Conservation (phyloP, 2,797 vertebrate genomes). For the Gambelia wislizenii region DNA sequence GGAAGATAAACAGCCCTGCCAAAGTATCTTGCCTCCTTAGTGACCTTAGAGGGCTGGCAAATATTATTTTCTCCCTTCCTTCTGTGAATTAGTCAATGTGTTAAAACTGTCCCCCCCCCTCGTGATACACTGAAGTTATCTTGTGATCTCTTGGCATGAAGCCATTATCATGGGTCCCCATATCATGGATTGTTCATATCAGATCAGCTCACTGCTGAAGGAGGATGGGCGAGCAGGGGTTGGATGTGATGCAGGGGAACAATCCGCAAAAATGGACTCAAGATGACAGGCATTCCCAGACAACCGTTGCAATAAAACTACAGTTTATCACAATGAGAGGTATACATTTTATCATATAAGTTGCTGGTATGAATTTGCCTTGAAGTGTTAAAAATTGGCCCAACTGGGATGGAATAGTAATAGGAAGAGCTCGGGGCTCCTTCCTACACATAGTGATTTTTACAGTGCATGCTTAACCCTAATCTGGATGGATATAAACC, state of each 20-base stretch:
- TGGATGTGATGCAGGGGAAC: background rate
- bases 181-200: conserved; percentile 7
- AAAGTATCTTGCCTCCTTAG: background rate
- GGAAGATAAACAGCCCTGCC: background rate
- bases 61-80: background rate
- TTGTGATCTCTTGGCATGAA: background rate
- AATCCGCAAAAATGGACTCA: background rate
- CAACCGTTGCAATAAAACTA: background rate
- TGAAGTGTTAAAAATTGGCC: background rate
- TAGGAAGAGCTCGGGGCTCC: background rate
- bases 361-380: background rate
- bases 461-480: background rate
- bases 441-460: background rate
- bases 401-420: background rate
- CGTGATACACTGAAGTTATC: conserved; percentile 17
- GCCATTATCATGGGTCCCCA: background rate
- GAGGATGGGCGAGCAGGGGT: background rate
- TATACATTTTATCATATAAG: background rate
- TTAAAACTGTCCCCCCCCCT: background rate
- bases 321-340: conserved; percentile 5
- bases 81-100: background rate
- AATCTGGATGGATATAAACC: too few species aligned
- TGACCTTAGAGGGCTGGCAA: background rate
- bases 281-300: background rate
- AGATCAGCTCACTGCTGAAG: background rate